Evolutionary conservation across 2,888 invertebrate species (phyloP).

Genomic region (Lydus trimaculatus): DNA sequence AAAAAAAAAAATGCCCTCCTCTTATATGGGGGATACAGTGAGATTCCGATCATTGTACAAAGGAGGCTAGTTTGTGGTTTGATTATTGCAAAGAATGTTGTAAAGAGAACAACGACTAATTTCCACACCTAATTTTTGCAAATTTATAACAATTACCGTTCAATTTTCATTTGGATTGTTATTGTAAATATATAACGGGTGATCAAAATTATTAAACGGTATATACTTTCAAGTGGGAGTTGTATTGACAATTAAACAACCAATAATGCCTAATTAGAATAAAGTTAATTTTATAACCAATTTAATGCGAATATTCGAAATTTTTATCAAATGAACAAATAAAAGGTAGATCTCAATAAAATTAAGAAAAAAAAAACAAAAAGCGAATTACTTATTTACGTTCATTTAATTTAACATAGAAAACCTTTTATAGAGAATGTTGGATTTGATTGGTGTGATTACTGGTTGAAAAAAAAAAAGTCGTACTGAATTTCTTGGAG

Average conservation of each 20-base stretch:
- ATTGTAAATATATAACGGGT: neutral
- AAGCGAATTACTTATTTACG: conserved; percentile 10
- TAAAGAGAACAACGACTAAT: neutral
- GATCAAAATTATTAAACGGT: conserved; percentile 4
- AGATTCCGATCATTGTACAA: conserved; percentile 6
- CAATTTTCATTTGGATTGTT: neutral
- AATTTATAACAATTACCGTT: neutral
- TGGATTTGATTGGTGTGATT: conserved; percentile 14
- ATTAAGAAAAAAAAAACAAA: conserved; percentile 10
- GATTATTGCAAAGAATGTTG: conserved; percentile 7
- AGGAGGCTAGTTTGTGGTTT: conserved; percentile 1
- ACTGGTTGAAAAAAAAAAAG: conserved; percentile 14
- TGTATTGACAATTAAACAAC: neutral
- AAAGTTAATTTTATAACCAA: neutral
- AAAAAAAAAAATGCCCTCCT: neutral
- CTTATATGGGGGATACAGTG: neutral
- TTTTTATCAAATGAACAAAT: neutral
- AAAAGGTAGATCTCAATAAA: neutral
- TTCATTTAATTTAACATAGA: conserved; percentile 13
- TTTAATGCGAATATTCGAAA: neutral
- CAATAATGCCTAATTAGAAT: neutral
- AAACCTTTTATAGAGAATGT: conserved; percentile 22
- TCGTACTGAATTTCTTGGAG: conserved; percentile 9
- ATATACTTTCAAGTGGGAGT: neutral
- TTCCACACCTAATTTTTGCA: conserved; percentile 5